Evolutionary conservation across 2,797 vertebrate genomes (phyloP).

Genomic region (Lepidocolaptes lacrymiger): DNA sequence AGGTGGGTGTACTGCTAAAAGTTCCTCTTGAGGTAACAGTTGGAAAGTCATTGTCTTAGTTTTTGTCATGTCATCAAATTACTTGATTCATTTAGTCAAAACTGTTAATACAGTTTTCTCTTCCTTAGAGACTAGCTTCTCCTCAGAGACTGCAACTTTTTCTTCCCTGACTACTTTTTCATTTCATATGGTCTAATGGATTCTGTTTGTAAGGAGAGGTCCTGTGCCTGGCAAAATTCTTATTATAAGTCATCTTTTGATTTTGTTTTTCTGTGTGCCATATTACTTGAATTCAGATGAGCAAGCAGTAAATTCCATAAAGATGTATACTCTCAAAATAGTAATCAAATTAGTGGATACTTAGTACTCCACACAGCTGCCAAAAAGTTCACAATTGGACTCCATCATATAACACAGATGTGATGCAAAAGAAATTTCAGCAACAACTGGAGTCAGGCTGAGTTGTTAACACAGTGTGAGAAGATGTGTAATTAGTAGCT

Average conservation of each 20-base stretch:
- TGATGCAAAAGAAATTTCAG: not conserved
- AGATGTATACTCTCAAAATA: not conserved
- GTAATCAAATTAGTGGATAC: constrained; percentile 19
- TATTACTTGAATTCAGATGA: constrained; percentile 2
- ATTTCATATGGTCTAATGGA: not conserved
- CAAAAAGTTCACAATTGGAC: constrained; percentile 8
- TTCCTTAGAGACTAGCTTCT: not conserved
- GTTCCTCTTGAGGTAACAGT: not conserved
- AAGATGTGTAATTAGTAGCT: not conserved
- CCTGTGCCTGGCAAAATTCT: not conserved
- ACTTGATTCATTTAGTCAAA: not conserved
- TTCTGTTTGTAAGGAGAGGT: not conserved
- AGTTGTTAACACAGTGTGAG: constrained; percentile 22
- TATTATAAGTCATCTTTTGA: not conserved
- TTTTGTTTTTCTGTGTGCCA: not conserved
- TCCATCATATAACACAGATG: not conserved
- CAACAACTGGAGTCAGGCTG: not conserved
- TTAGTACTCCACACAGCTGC: constrained; percentile 15
- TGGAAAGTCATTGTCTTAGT: not conserved
- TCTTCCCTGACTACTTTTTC: not conserved
- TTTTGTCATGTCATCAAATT: not conserved
- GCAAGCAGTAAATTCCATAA: constrained; percentile 9
- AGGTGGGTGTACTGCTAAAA: not conserved
- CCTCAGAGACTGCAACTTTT: not conserved
- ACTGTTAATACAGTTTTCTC: not conserved